phyloP scores from a whole-genome alignment of 2,113 vertebrate species.

The Murina feae region DNA sequence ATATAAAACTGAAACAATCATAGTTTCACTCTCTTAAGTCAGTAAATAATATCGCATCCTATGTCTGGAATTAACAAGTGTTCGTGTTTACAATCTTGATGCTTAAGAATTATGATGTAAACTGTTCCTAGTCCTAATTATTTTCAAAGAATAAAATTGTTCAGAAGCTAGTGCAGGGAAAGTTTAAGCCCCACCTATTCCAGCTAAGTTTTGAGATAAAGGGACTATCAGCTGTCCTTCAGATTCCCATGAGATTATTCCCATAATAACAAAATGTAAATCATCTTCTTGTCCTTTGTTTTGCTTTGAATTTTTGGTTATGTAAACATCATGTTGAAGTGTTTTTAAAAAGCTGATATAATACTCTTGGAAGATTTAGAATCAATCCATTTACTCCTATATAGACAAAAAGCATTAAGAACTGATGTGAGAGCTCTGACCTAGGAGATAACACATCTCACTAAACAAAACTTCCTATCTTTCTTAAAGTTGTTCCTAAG shows the following conservation, averaged over 20 bases:
- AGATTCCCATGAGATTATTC: not conserved
- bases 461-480: not conserved
- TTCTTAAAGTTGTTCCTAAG: not conserved
- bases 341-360: not conserved
- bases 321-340: not conserved
- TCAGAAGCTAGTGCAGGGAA: not conserved
- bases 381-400: not conserved
- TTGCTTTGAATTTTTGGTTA: not conserved
- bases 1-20: not conserved
- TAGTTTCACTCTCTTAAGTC: not conserved
- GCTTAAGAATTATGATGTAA: slow-evolving; percentile 4
- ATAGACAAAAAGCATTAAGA: not conserved
- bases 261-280: not conserved
- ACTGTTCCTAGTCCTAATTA: not conserved
- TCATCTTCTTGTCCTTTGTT: not conserved
- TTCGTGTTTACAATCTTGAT: not conserved
- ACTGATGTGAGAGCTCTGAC: not conserved
- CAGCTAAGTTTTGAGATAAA: not conserved
- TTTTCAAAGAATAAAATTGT: not conserved
- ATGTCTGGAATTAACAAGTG: not conserved
- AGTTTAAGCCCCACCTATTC: not conserved
- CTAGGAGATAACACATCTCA: not conserved
- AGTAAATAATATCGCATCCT: not conserved
- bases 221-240: not conserved
- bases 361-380: slow-evolving; percentile 7